Evolutionary conservation across 2,888 invertebrate species (phyloP).

Genomic region (Fragum fragum): DNA sequence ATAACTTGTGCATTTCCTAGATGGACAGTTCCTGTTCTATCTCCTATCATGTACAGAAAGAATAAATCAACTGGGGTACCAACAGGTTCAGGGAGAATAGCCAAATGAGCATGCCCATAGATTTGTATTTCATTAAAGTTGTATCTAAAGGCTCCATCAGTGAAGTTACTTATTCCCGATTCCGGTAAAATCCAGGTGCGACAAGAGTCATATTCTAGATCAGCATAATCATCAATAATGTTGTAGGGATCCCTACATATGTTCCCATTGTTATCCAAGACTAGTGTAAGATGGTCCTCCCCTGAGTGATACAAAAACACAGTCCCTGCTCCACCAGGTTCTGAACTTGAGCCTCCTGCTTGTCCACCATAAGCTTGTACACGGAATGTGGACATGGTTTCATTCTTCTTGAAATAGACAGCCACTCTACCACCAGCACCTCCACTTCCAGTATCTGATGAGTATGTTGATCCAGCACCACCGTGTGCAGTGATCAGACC

Average conservation of each 20-base stretch:
- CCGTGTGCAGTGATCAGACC: constrained; percentile 78
- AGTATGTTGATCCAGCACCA: constrained; percentile 66
- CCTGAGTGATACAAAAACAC: constrained; percentile 75
- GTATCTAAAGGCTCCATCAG: constrained; percentile 65
- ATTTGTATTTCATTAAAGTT: constrained; percentile 76
- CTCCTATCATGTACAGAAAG: constrained; percentile 82
- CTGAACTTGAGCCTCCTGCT: constrained; percentile 63
- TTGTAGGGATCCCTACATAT: constrained; percentile 65
- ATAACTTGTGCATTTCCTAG: constrained; percentile 73
- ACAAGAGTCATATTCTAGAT: constrained; percentile 71
- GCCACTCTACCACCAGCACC: constrained; percentile 80
- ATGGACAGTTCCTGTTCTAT: constrained; percentile 79
- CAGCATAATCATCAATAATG: constrained; percentile 69
- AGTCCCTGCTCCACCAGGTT: constrained; percentile 78
- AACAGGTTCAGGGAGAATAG: constrained; percentile 67
- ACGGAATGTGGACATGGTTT: constrained; percentile 77
- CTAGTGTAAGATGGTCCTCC: constrained; percentile 74
- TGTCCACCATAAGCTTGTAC: constrained; percentile 73
- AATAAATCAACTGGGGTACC: constrained; percentile 66
- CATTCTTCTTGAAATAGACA: constrained; percentile 75
- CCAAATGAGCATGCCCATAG: constrained; percentile 75
- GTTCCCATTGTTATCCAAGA: constrained; percentile 74
- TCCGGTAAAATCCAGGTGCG: constrained; percentile 76
- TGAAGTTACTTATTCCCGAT: constrained; percentile 71
- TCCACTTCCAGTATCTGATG: constrained; percentile 74